Base-by-base conservation (phyloP, 2,113 vertebrate species). In the Herpailurus yagouaroundi region DNA sequence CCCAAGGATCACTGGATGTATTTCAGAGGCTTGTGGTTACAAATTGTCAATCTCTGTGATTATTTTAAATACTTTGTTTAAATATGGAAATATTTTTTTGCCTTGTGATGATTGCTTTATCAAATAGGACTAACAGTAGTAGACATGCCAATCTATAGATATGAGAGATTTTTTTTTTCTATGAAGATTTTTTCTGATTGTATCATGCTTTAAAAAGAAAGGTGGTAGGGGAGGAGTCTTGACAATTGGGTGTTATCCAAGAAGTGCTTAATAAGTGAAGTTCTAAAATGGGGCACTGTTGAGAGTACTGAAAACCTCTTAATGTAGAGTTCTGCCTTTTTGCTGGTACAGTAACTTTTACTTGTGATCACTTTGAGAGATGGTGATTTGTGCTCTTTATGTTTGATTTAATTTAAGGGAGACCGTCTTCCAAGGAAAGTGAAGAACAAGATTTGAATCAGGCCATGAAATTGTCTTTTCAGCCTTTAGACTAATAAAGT, bases 341-440 rank as follows among this genome's bases (percentile, higher is more conserved):
- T 71, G 7, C n/a, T 55, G 3, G 16, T 38, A 25, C 3, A 66
- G n/a, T 41, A 45, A n/a, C 27, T 83, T 91, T 36, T 76, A 83
- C 76, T 57, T 64, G 27, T 21, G 9, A 14, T 66, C 29, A 79
- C 55, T 94, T 88, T 85, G 23, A 91, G 74, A 76, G 91, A 38
- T 48, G 55, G 33, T 88, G 29, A 52, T 81, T 92, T 95, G 19
- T 60, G 57, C 45, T 79, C 13, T 85, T 79, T 79, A 21, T 38
- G 9, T 83, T 89, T 92, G 68, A 41, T 63, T 63, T 63, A 92
- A 76, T 91, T 89, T 91, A 93, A 96, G 92, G 38, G 88, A 92
- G 38, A 55, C 41, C 5, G n/a, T 45, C 50, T 85, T 89, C 41
- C 23, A 73, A 91, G 87, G 55, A 94, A 86, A 68, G n/a, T 69